Evolutionary conservation across 2,113 vertebrate genomes (phyloP).

Genomic region (Thamnophis sirtalis): DNA sequence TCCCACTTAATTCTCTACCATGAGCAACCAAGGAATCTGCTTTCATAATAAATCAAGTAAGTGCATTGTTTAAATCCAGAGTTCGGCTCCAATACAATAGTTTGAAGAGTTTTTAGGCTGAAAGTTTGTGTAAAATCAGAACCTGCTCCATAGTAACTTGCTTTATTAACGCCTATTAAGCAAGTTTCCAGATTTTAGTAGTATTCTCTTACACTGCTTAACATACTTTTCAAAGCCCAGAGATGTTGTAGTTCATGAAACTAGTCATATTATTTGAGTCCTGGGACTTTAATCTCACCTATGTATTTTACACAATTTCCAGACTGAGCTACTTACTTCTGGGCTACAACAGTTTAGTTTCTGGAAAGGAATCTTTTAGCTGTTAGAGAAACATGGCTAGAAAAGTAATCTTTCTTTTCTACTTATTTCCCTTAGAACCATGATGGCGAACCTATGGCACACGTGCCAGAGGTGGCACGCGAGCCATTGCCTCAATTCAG

Average conservation of each 20-base stretch:
- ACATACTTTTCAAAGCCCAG: neutral
- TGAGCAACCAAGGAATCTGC: neutral
- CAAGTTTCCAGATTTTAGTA: neutral
- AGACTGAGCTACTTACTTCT: neutral
- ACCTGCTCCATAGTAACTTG: neutral
- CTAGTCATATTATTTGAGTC: neutral
- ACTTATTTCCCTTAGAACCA: neutral
- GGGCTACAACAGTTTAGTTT: neutral
- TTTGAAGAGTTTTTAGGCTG: neutral
- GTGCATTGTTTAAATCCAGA: neutral
- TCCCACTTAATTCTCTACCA: neutral
- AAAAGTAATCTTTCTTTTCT: neutral
- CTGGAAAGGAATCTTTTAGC: neutral
- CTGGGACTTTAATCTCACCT: neutral
- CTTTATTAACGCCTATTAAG: neutral
- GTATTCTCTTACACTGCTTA: neutral
- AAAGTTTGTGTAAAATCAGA: neutral
- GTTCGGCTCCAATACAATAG: neutral
- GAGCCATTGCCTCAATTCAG: no score
- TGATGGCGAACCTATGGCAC: no score
- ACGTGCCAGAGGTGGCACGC: no score
- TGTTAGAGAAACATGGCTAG: neutral
- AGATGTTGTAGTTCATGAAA: neutral
- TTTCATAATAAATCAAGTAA: neutral
- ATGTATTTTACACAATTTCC: neutral